Evolutionary conservation across 2,888 invertebrate genomes (phyloP), one percentile per base, ranked within the genome.

Genomic region (Ephialtes manifestator): DNA sequence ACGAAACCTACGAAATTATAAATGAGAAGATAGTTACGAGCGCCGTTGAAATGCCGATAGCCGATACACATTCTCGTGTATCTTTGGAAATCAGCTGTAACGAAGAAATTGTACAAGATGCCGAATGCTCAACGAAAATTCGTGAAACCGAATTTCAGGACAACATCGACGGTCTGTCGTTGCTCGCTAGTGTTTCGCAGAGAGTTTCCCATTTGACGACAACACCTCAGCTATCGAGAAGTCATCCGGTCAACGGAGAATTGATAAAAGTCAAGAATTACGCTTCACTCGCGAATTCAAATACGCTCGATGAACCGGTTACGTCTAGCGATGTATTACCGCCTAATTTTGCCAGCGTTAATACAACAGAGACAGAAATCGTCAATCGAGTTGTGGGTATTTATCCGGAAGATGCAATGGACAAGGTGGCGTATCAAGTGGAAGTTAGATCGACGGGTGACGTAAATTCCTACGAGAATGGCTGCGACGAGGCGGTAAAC

Each of bases 111-210:
- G 15, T 20, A 65, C 75, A 28, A 46, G 18, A 15, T 43, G 31
- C 15, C 60, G 71, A 67, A 15, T 78, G 24, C 46, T 18, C 84
- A 31, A 76, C 81, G 7, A 76, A 88, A 70, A 83, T 84, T 11
- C 82, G 86, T 15, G 87, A 89, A 46, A 65, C 79, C 58, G 90
- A 92, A 18, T 88, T 91, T 68, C 89, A 89, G 48, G 93, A 91
- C n/a, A 91, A 91, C 46, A 91, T 93, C 43, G 94, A 94, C 24
- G 94, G 93, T 10, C 86, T 94, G 3, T 91, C 92, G 20, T 84
- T 94, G 31, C 86, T 94, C 20, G 94, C 94, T 3, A 91, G 90
- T 72, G 93, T 94, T 0, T 68, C 68, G 13, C 92, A 93, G 51
- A 89, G 91, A 35, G 85, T 91, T 8, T 87, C 91, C 1, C 89